Evolutionary conservation across 2,888 invertebrate genomes (phyloP).

Genomic region (Rhingia campestris): DNA sequence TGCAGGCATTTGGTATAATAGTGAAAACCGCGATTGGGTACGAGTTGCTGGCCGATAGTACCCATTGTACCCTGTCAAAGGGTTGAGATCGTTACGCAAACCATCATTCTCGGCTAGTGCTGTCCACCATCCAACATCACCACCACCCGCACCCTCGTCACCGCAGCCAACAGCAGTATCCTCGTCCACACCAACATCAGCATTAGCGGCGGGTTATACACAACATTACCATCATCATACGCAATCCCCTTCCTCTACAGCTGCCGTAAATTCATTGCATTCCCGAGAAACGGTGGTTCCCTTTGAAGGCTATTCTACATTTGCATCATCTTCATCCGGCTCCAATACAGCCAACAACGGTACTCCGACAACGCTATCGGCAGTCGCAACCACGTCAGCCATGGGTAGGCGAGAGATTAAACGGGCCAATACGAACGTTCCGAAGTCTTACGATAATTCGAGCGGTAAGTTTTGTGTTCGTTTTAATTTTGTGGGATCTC

Average conservation of each 20-base stretch:
- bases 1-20: conserved; percentile 83
- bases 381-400: conserved; percentile 58
- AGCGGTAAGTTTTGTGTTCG: conserved; percentile 79
- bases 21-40: conserved; percentile 83
- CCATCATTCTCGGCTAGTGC: conserved; percentile 80
- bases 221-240: conserved; percentile 68
- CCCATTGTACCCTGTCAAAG: conserved; percentile 83
- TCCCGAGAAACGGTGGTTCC: conserved; percentile 64
- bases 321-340: conserved; percentile 67
- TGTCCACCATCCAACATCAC: conserved; percentile 78
- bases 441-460: conserved; percentile 81
- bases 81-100: conserved; percentile 82
- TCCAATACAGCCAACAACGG: conserved; percentile 45
- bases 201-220: conserved; percentile 60
- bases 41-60: conserved; percentile 83
- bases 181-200: conserved; percentile 64
- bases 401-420: conserved; percentile 83
- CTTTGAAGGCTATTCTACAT: conserved; percentile 62
- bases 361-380: conserved; percentile 52
- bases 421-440: conserved; percentile 81
- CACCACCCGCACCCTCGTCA: conserved; percentile 78
- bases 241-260: conserved; percentile 50
- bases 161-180: conserved; percentile 73
- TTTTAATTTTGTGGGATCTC: conserved; percentile 19
- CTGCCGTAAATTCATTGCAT: conserved; percentile 59